phyloP scores from a whole-genome alignment of 2,797 vertebrate genomes.

The Galaxias olidus region DNA sequence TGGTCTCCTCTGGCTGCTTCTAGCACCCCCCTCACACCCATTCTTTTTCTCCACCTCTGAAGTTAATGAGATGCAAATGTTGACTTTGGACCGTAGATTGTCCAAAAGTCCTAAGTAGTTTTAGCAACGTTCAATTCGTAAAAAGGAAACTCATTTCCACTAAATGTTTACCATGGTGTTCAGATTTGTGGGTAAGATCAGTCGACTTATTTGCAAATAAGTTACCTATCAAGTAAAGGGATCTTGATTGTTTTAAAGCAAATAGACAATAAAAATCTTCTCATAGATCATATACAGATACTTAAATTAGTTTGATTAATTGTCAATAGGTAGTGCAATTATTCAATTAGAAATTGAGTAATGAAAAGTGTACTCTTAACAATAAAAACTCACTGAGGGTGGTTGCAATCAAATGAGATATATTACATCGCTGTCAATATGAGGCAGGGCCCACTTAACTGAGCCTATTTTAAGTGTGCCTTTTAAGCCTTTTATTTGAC shows the following conservation, averaged over 20 bases:
- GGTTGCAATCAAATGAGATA: constrained; percentile 46
- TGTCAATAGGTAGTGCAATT: no score
- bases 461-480: no score
- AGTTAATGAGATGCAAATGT: no score
- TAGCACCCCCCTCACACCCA: constrained; percentile 52
- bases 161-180: constrained; percentile 52
- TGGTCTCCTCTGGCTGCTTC: constrained; percentile 1
- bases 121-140: not conserved
- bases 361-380: constrained; percentile 53
- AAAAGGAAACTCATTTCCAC: constrained; percentile 49
- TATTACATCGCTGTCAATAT: not conserved
- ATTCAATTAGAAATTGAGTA: not conserved
- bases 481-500: no score
- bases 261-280: no score
- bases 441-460: not conserved
- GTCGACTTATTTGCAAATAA: no score
- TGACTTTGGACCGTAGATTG: constrained; percentile 29
- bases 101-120: not conserved
- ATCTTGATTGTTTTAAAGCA: no score
- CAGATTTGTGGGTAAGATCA: no score
- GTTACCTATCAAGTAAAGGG: no score
- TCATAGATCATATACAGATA: no score
- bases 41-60: constrained; percentile 45
- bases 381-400: not conserved
- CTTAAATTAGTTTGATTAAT: no score